A percentile compares a stretch with the other conserved stretches of the same genome.
Evolutionary conservation across 2,888 invertebrate genomes (phyloP).

Genomic region (Pimpla rufipes): DNA sequence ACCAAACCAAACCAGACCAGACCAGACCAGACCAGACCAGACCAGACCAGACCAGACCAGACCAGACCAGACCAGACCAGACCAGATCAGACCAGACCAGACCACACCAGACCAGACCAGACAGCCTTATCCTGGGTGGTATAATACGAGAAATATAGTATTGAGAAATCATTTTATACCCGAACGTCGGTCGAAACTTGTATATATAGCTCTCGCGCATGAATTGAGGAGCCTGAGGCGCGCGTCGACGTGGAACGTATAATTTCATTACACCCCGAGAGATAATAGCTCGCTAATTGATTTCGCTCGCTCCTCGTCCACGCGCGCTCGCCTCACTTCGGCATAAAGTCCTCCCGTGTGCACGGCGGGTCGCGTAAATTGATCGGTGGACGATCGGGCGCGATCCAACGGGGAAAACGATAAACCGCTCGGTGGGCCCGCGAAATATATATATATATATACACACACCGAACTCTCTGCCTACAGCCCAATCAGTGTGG

Average conservation of each 20-base stretch:
- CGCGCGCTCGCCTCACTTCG: conserved; percentile 37
- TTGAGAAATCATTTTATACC: conserved; percentile 8
- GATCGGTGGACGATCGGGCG: conserved; percentile 34
- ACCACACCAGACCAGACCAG: too few species aligned
- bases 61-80: too few species aligned
- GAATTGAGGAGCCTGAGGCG: conserved; percentile 54
- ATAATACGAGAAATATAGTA: not conserved
- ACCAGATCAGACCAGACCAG: too few species aligned
- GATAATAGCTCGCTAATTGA: conserved; percentile 74
- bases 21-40: too few species aligned
- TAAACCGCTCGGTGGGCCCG: conserved; percentile 45
- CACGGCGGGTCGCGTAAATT: conserved; percentile 33
- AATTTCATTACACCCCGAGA: conserved; percentile 72
- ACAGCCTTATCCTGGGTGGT: too few species aligned
- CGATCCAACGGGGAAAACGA: conserved; percentile 46
- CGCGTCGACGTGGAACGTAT: conserved; percentile 70
- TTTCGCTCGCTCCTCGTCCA: conserved; percentile 64
- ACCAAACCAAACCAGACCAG: too few species aligned
- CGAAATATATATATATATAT: too few species aligned
- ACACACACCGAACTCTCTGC: too few species aligned
- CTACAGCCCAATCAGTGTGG: not conserved
- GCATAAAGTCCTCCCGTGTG: conserved; percentile 28
- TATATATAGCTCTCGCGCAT: conserved; percentile 14
- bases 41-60: too few species aligned
- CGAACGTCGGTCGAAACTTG: conserved; percentile 15